Evolutionary conservation across 2,797 vertebrate genomes (phyloP), one percentile per base, ranked within the genome.

Genomic region (Pseudomugil tenellus): DNA sequence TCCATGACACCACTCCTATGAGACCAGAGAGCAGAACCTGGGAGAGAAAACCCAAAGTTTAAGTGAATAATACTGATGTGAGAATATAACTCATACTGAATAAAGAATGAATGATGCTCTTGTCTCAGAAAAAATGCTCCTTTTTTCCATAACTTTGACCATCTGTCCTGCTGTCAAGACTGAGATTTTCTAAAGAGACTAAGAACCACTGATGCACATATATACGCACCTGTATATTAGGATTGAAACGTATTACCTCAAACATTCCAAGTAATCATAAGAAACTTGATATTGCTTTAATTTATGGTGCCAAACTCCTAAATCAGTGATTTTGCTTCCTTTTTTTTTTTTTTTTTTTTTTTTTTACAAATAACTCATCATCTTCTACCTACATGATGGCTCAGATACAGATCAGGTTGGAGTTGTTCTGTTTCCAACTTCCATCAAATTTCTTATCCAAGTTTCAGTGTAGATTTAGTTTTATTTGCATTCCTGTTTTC

Each of bases 1-100:
- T 99, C 98, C 98, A 99, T 29, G 97, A 99, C 87, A 99, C 97
- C 57, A 99, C 96, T 0, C 98, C 98, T 0, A 99, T 99, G 87
- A 99, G 74, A 77, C 98, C 97, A 0, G 98, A 99, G 81, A 99
- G 88, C 87, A 99, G 94, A 90, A 99, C 98, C 98, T 99, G 91
- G 13, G 83, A 70, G 74, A 72, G 41, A 73, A 70, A 74, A 76
- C 23, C 32, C 49, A 82, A 63, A 65, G 55, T 54, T 41, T 79
- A 26, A 81, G 58, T 51, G 48, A 70, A 17, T 26, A 5, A 75
- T 12, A 32, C 34, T 28, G 65, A 73, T 34, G 41, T n/a, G 28
- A 25, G 60, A 72, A 65, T 17, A 56, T 31, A 43, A 39, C 7
- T 28, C 23, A 21, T 16, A 37, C 31, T 54, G 14, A 34, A 34